phyloP scores from a whole-genome alignment of 2,113 vertebrate genomes.

The Neoarius graeffei region DNA sequence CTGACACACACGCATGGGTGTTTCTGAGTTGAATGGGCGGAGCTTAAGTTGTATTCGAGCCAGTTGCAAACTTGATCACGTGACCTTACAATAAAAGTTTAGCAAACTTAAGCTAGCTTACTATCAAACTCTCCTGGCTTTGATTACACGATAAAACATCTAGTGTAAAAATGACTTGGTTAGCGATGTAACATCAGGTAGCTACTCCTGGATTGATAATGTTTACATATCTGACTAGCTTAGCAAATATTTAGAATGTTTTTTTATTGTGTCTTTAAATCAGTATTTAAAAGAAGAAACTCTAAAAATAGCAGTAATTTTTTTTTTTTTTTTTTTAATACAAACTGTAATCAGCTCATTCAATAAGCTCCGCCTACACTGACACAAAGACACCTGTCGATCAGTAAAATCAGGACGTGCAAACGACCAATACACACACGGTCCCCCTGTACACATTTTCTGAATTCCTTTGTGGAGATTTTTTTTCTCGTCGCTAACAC shows the following conservation, averaged over 20 bases:
- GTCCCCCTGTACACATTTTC: neutral
- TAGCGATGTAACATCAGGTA: neutral
- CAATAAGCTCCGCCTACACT: neutral
- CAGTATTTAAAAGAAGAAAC: neutral
- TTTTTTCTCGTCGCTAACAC: slow-evolving; percentile 21
- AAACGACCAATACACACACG: neutral
- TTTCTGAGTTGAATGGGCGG: neutral
- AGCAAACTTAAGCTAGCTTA: neutral
- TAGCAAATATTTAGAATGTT: too few relatives aligned
- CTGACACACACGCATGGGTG: neutral
- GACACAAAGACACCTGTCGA: neutral
- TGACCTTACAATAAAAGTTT: neutral
- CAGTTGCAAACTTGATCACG: neutral
- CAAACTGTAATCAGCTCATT: neutral
- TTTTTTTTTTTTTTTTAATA: neutral
- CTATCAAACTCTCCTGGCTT: neutral
- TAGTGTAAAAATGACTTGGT: neutral
- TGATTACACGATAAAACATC: neutral
- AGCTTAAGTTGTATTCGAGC: neutral
- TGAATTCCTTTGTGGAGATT: slow-evolving; percentile 2
- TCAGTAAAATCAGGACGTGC: neutral
- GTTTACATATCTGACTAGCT: too few relatives aligned
- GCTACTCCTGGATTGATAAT: neutral
- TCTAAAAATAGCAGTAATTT: neutral
- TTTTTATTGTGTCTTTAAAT: neutral